Percentiles rank a stretch among this genome's conserved stretches.
phyloP scores from a whole-genome alignment of 2,888 invertebrate genomes.

The Smittia sp. region DNA sequence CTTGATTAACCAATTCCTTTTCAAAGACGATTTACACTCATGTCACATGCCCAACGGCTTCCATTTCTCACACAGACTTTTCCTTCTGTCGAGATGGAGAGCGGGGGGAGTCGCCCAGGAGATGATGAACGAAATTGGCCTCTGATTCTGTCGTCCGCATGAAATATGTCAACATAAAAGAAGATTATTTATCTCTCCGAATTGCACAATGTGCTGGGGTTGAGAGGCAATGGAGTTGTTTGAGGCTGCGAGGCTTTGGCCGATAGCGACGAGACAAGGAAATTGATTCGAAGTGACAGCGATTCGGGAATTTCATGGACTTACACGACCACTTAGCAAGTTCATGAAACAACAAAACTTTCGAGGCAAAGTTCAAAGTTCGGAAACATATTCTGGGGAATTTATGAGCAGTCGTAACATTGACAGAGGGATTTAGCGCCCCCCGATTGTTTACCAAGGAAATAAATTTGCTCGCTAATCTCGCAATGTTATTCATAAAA shows the following conservation, averaged over 20 bases:
- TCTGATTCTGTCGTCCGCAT: not conserved
- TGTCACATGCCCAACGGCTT: slow-evolving; percentile 11
- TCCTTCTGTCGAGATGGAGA: too few species aligned
- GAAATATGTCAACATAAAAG: not conserved
- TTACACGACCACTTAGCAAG: too few species aligned
- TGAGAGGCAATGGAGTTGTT: too few species aligned
- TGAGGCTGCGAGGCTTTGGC: too few species aligned
- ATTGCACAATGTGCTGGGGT: not conserved
- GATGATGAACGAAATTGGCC: not conserved
- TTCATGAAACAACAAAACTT: too few species aligned
- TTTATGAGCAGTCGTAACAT: too few species aligned
- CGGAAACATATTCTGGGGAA: too few species aligned
- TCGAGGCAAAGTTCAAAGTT: too few species aligned
- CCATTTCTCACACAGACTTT: not conserved
- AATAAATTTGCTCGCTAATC: slow-evolving; percentile 3
- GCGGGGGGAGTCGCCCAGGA: too few species aligned
- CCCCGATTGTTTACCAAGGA: not conserved
- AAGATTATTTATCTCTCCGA: not conserved
- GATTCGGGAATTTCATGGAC: too few species aligned
- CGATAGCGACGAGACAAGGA: too few species aligned
- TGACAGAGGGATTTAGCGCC: not conserved
- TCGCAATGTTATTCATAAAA: not conserved
- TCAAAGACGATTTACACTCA: not conserved
- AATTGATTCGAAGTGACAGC: too few species aligned
- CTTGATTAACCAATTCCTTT: slow-evolving; percentile 17